These are phyloP conservation scores for Heliangelus exortis DNA, from an alignment of 2,797 vertebrate species.

Conservation along the genomic window DNA sequence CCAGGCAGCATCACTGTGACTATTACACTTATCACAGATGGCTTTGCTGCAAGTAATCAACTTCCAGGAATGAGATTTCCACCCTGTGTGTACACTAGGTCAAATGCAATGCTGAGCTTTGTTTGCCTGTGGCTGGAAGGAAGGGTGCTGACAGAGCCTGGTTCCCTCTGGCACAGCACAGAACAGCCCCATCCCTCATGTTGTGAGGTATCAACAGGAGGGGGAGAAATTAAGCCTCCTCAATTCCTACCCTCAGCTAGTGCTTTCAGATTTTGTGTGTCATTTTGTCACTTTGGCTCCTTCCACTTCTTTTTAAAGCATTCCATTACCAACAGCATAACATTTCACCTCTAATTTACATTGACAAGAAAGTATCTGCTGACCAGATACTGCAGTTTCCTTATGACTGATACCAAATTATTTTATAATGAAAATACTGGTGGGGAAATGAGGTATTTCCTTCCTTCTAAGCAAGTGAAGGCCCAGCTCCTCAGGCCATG, in stretches of 20 bases:
- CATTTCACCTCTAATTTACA: not conserved
- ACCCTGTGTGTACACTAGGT: not conserved
- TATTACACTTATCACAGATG: not conserved
- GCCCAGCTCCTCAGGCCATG: not conserved
- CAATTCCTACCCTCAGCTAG: not conserved
- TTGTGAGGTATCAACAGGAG: not conserved
- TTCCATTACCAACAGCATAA: not conserved
- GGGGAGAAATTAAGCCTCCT: not conserved
- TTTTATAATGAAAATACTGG: not conserved
- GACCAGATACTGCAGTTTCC: not conserved
- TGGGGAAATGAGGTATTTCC: not conserved
- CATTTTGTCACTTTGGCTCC: not conserved
- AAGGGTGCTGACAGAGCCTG: not conserved
- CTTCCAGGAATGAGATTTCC: slow-evolving; percentile 3
- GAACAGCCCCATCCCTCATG: not conserved
- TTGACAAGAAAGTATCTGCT: not conserved
- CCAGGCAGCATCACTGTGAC: slow-evolving; percentile 12
- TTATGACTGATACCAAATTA: not conserved
- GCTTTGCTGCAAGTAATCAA: not conserved
- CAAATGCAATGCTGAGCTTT: not conserved
- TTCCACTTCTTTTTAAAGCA: not conserved
- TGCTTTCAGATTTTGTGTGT: not conserved
- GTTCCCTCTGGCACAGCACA: not conserved
- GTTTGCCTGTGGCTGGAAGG: not conserved
- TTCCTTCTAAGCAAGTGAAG: not conserved